Base-by-base conservation (phyloP, 1,140 invertebrate species). In the Campoletis sonorensis region DNA sequence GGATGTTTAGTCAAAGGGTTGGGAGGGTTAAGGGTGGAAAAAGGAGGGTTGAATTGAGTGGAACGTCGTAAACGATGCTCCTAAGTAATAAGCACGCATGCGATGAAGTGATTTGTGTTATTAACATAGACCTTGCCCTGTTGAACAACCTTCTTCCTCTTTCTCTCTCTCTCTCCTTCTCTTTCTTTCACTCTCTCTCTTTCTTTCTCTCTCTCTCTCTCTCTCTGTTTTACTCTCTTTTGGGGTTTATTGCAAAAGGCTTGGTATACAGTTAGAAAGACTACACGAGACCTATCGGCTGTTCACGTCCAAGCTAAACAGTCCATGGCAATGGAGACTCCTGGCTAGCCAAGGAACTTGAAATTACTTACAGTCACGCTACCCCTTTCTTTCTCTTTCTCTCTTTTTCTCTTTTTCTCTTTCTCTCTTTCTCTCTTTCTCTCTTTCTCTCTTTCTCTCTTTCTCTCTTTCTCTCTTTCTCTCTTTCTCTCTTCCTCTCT, bases 51-150 rank as follows among this genome's bases (percentile, higher is more conserved):
- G 40, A 75, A 23, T 49, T 16, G 16, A 30, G 58, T 51, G 75
- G 30, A 45, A 49, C 33, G 58, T 21, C 33, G 61, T 49, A 51
- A 49, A 37, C 81, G 82, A 37, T 78, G 76, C 26, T 64, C 79
- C 80, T 81, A 79, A 87, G 83, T 87, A 89, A 89, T 89, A 88
- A 89, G 84, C 87, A 85, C 88, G 86, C 89, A 91, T 90, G 89
- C 89, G 84, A 90, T 89, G 84, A 88, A 90, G 85, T 86, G 88
- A 90, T 90, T 87, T 82, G 82, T 86, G 88, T 88, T 89, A 90
- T 90, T 91, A 91, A 90, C 89, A 90, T 90, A 91, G 90, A 91
- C 90, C 89, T 90, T 90, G 90, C 87, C 86, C 87, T 82, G 58
- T 58, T 54, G 81, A 82, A 83, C 84, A 82, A 64, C 23, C 21